Evolutionary conservation across 2,113 vertebrate species (phyloP).

Genomic region (Neogale vison): DNA sequence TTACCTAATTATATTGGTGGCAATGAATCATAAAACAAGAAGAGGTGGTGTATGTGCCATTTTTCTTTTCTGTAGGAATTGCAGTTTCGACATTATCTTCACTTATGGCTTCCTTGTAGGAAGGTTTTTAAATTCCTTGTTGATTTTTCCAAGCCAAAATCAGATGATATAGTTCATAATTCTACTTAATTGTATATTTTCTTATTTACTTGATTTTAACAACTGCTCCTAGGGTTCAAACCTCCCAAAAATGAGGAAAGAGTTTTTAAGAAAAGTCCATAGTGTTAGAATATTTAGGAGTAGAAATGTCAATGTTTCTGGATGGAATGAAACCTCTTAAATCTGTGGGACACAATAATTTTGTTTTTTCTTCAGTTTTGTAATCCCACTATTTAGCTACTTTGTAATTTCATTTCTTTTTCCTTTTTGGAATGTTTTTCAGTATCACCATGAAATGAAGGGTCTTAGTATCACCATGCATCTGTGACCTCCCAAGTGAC

Average conservation of each 20-base stretch:
- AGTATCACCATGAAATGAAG: neutral
- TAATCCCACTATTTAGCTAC: neutral
- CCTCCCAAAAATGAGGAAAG: neutral
- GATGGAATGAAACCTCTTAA: neutral
- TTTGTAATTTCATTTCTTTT: neutral
- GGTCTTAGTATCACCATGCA: neutral
- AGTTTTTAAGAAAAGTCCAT: too few relatives aligned
- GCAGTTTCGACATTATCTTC: neutral
- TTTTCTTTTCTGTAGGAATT: neutral
- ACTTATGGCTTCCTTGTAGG: neutral
- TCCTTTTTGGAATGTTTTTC: neutral
- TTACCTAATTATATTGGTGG: neutral
- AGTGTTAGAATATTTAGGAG: neutral
- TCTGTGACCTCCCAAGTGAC: neutral
- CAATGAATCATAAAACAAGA: neutral
- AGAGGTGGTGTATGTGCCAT: neutral
- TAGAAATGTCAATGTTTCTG: neutral
- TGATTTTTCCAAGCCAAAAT: neutral
- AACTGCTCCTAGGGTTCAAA: neutral
- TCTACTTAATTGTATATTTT: neutral
- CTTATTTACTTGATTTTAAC: neutral
- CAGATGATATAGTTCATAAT: neutral
- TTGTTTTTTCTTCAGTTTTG: neutral
- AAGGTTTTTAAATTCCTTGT: neutral
- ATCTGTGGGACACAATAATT: neutral